Percentiles rank a stretch among this genome's conserved stretches.
These are phyloP conservation scores for Cryptomyrus ogoouensis DNA, from an alignment of 2,113 vertebrate genomes.

Conservation along the genomic window DNA sequence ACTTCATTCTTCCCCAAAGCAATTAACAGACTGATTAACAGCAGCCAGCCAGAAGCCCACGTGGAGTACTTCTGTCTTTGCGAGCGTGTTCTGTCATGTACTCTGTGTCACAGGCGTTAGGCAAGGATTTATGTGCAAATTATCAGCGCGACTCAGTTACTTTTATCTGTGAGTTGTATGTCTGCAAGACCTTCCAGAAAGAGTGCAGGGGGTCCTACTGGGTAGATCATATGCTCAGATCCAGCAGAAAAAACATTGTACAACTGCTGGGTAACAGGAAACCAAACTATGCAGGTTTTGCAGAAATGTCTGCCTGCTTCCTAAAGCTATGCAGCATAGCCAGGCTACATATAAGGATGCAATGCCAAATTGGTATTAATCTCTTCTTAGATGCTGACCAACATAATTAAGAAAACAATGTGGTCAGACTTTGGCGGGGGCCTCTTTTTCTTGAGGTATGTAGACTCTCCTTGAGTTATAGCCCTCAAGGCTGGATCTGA, in stretches of 20 bases:
- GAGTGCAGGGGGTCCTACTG: neutral
- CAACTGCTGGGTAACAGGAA: neutral
- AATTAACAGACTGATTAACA: conserved; percentile 22
- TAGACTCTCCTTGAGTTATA: neutral
- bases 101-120: neutral
- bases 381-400: neutral
- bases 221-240: neutral
- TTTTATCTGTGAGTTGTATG: neutral
- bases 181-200: neutral
- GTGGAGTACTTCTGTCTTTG: neutral
- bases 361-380: neutral
- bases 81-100: conserved; percentile 10
- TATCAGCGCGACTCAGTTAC: neutral
- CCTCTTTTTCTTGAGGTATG: neutral
- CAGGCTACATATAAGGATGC: neutral
- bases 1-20: neutral
- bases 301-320: neutral
- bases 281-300: neutral
- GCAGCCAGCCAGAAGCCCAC: neutral
- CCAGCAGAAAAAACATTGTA: neutral
- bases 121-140: neutral
- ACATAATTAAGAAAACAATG: neutral
- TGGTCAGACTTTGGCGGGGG: neutral
- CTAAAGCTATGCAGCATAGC: neutral
- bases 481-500: neutral